Evolutionary conservation across 2,888 invertebrate genomes (phyloP), one percentile per base, ranked within the genome.

Genomic region (Encarsia formosa): DNA sequence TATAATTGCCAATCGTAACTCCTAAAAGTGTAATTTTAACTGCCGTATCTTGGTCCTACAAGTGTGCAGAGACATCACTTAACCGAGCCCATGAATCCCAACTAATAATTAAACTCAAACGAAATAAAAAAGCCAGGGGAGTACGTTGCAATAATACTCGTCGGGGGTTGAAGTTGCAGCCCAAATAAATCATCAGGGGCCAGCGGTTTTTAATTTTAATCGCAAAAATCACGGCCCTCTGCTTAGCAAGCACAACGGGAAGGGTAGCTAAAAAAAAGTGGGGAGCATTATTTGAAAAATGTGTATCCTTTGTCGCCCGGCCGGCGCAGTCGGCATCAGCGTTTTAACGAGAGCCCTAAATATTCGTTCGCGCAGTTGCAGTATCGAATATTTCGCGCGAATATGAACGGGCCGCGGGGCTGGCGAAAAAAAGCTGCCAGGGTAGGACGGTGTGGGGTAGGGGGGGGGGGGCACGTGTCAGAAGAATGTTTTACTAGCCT

Each of bases 401-500:
- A 35, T 19, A 56, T 54, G 49, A 56, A 54, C 46, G 45, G 44
- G 49, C 35, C 18, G 15, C 6, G 13, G 43, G 55, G 48, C 40
- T 31, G 51, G 29, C 35, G 49, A 40, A 42, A 39, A 6, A 34
- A n/a, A 9, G 5, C 18, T 16, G 18, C n/a, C 16, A 8, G 37
- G 6, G 19, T 5, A 5, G 44, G 39, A 16, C 15, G 34, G 23
- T 8, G 4, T 40, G 29, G 35, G 29, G n/a, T 2, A 32, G 32
- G 41, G 44, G 20, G 39, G 45, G 37, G 40, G 49, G 51, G 49
- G 50, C 50, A 62, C 62, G 63, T 66, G 68, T 68, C 67, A 67
- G 64, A 62, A 62, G 67, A 67, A 65, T 71, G 70, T 71, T 71
- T 71, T 71, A 71, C 68, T 70, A 71, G 69, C 68, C 71, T 71